A percentile compares a stretch with the other conserved stretches of the same genome.
These are phyloP conservation scores for Cydia pomonella DNA, from an alignment of 1,140 invertebrate species.

Conservation along the genomic window DNA sequence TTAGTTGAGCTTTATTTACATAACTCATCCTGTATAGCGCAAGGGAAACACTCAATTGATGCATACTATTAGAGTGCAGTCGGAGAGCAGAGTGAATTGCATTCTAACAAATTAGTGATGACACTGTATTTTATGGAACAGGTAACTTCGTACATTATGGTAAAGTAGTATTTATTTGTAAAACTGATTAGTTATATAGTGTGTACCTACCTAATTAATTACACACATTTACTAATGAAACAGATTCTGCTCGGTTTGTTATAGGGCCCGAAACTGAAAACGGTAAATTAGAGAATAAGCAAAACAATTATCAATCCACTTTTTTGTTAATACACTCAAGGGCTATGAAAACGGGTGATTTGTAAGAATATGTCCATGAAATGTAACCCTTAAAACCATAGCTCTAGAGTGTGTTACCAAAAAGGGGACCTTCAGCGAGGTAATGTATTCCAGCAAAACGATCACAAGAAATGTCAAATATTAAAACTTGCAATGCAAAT, in stretches of 20 bases:
- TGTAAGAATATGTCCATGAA: too few relatives aligned
- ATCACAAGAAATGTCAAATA: slow-evolving; percentile 2
- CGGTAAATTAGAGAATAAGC: too few relatives aligned
- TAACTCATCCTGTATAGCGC: background rate
- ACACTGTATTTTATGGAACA: background rate
- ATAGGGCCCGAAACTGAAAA: too few relatives aligned
- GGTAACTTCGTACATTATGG: background rate
- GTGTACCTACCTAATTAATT: too few relatives aligned
- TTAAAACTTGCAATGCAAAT: slow-evolving; percentile 16
- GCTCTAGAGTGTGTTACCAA: too few relatives aligned
- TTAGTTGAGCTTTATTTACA: background rate
- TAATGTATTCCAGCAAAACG: background rate
- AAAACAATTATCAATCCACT: too few relatives aligned
- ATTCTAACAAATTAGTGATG: background rate
- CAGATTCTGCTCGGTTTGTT: too few relatives aligned
- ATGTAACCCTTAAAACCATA: too few relatives aligned
- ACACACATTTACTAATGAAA: too few relatives aligned
- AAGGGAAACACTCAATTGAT: background rate
- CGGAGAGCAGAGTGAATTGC: slow-evolving; percentile 6
- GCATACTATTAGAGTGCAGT: background rate
- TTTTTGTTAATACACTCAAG: too few relatives aligned
- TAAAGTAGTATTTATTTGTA: background rate
- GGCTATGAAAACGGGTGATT: too few relatives aligned
- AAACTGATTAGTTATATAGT: background rate
- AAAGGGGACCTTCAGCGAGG: background rate